A percentile compares a stretch with the other conserved stretches of the same genome.
Evolutionary conservation across 1,140 invertebrate species (phyloP).

Genomic region (Papilio glaucus): DNA sequence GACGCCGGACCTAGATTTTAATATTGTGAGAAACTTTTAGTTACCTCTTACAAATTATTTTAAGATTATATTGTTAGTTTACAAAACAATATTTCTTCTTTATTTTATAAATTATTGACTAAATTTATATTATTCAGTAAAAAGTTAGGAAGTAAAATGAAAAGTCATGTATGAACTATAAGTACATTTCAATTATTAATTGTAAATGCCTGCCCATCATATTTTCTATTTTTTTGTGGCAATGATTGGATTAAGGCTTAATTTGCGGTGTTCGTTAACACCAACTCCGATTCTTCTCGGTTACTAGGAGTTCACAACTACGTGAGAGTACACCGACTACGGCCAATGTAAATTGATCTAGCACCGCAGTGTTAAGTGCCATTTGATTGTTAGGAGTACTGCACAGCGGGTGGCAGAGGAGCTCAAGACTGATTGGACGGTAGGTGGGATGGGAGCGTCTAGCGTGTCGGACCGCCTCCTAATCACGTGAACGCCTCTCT

Average conservation of each 20-base stretch:
- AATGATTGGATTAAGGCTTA: no score
- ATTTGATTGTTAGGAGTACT: slow-evolving; percentile 45
- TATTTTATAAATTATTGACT: no score
- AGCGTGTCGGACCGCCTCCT: slow-evolving; percentile 73
- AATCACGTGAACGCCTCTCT: slow-evolving; percentile 71
- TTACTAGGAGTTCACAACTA: slow-evolving; percentile 67
- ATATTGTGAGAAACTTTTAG: background rate
- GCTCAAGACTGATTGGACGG: slow-evolving; percentile 70
- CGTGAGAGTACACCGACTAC: slow-evolving; percentile 48
- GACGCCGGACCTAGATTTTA: background rate
- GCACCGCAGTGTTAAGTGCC: slow-evolving; percentile 47
- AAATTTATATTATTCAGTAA: no score
- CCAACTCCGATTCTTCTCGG: slow-evolving; percentile 54
- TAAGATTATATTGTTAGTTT: background rate
- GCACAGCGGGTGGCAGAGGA: slow-evolving; percentile 56
- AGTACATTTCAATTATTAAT: no score
- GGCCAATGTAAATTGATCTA: slow-evolving; percentile 54
- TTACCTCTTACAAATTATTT: no score
- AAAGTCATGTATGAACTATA: no score
- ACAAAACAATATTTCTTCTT: background rate
- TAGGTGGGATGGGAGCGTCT: slow-evolving; percentile 73
- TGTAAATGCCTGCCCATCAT: no score
- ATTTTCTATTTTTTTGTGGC: no score
- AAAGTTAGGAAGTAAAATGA: no score
- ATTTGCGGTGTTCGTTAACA: slow-evolving; percentile 45